Evolutionary conservation across 1,140 invertebrate species (phyloP).

Genomic region (Heliconius congener): DNA sequence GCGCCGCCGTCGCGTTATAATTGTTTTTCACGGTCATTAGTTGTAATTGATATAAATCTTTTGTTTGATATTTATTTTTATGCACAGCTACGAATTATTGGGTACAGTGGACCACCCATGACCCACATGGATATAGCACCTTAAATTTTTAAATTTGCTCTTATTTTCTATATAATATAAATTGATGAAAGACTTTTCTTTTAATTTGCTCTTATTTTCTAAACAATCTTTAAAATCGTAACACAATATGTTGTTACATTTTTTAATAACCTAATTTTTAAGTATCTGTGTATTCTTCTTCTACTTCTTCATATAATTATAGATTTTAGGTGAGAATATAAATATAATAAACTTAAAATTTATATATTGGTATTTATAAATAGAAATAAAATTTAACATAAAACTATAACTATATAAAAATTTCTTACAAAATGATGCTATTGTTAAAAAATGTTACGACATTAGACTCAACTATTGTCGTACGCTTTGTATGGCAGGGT

Average conservation of each 20-base stretch:
- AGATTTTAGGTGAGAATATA: too few relatives aligned
- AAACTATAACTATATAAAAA: too few relatives aligned
- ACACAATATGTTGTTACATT: too few relatives aligned
- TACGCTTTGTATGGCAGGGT: background rate
- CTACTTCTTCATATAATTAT: too few relatives aligned
- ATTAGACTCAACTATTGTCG: background rate
- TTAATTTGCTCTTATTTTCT: background rate
- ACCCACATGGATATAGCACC: background rate
- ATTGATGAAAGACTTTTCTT: too few relatives aligned
- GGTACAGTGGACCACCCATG: background rate
- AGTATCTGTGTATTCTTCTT: too few relatives aligned
- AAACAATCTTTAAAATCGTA: too few relatives aligned
- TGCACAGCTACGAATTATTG: slow-evolving; percentile 22
- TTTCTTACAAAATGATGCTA: too few relatives aligned
- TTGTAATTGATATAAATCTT: slow-evolving; percentile 74
- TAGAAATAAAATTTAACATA: too few relatives aligned
- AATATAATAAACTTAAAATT: too few relatives aligned
- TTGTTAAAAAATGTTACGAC: background rate
- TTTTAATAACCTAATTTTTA: too few relatives aligned
- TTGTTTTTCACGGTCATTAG: slow-evolving; percentile 78
- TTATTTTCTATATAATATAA: background rate
- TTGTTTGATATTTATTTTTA: slow-evolving; percentile 65
- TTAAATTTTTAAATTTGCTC: background rate
- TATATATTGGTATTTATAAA: too few relatives aligned
- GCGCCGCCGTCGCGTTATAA: slow-evolving; percentile 67